Conservation (phyloP, 2,113 vertebrate genomes). For the Gymnobelideus leadbeateri region DNA sequence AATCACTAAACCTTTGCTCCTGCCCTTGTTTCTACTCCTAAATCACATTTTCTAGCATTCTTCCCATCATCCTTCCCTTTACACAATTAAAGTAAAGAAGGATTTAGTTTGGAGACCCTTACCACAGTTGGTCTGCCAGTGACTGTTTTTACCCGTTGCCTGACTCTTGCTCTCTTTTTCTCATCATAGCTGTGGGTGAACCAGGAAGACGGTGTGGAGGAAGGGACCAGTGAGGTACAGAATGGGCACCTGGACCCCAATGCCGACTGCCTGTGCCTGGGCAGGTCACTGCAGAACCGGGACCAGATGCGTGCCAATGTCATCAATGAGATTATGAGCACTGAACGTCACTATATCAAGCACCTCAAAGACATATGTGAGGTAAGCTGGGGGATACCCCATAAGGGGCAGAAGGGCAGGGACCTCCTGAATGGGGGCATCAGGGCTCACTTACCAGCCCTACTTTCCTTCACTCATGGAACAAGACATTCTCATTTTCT, state of each 20-base stretch:
- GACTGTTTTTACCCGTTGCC: not conserved
- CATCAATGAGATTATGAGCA: constrained; percentile 99
- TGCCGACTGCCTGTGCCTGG: constrained; percentile 96
- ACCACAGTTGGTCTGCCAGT: not conserved
- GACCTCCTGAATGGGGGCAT: not conserved
- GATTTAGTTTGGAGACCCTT: not conserved
- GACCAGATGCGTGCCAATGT: constrained; percentile 99
- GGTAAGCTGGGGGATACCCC: constrained; percentile 82
- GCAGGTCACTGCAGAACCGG: constrained; percentile 95
- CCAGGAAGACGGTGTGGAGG: constrained; percentile 96
- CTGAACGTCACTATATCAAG: constrained; percentile 99
- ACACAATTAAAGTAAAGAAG: not conserved
- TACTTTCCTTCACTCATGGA: not conserved
- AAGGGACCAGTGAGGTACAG: constrained; percentile 96
- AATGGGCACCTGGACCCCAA: constrained; percentile 97
- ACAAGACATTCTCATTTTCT: not conserved
- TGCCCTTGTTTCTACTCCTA: not conserved
- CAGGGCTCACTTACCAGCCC: not conserved
- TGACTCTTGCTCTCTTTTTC: constrained; percentile 61
- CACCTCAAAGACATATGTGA: constrained; percentile 99
- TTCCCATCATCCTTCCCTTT: not conserved
- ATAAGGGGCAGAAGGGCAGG: not conserved
- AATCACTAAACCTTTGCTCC: not conserved
- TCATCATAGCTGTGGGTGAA: constrained; percentile 96
- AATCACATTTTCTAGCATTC: not conserved